These are phyloP conservation scores for Limonius californicus DNA, from an alignment of 1,140 invertebrate genomes.

Conservation along the genomic window DNA sequence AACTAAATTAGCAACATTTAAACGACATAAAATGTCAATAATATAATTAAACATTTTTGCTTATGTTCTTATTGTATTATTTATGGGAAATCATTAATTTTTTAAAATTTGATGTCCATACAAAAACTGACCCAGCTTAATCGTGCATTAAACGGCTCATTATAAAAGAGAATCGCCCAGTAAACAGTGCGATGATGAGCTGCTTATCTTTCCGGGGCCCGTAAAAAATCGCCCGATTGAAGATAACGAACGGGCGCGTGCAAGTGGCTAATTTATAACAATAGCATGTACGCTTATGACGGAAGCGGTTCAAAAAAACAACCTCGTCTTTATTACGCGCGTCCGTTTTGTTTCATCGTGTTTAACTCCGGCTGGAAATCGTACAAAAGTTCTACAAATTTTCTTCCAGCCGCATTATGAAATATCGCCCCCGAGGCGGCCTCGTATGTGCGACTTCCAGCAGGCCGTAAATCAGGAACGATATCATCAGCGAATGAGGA, in stretches of 20 bases:
- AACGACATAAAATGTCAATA: too few species aligned
- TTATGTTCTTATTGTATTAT: too few species aligned
- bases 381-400: neutral
- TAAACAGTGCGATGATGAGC: too few species aligned
- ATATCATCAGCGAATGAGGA: conserved; percentile 3
- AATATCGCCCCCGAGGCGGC: neutral
- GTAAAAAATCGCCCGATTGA: too few species aligned
- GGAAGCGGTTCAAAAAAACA: neutral
- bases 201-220: too few species aligned
- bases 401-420: neutral
- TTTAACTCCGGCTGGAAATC: neutral
- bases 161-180: too few species aligned
- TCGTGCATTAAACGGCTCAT: too few species aligned
- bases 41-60: too few species aligned
- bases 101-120: too few species aligned
- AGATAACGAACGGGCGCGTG: neutral
- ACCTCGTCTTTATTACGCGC: neutral
- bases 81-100: too few species aligned
- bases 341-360: neutral
- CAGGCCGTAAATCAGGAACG: neutral
- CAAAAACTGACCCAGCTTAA: too few species aligned
- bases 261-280: neutral
- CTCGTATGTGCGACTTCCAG: neutral
- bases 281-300: neutral
- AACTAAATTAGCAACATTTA: too few species aligned